Evolutionary conservation across 2,797 vertebrate genomes (phyloP), one percentile per base, ranked within the genome.

Genomic region (Trichosurus vulpecula): DNA sequence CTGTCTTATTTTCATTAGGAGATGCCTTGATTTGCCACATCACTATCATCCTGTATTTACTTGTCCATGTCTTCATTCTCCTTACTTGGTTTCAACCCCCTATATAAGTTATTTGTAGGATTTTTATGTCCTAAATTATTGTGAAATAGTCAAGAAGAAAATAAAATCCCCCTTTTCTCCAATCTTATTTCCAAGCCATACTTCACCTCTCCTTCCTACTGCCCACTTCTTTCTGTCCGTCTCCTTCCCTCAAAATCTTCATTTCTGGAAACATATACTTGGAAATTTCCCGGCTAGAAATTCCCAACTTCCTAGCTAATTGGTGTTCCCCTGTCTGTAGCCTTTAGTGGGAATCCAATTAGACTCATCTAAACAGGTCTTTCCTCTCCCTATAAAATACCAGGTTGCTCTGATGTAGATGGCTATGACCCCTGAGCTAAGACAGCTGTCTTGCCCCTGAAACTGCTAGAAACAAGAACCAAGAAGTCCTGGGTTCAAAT

Each of bases 1-100:
- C 94, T 97, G 97, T 97, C 58, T 66, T 94, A 35, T 87, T 92
- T 25, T 29, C 55, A 11, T 92, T 51, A 92, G 47, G 52, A 96
- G 19, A 0, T 87, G 54, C 31, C 54, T 6, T 0, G 47, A 56
- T 87, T 90, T 53, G 53, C 54, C 56, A n/a, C 8, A 22, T 54
- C 41, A 51, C 31, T n/a, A 56, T 51, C 1, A 27, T 58, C 1
- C 0, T 9, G 1, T 55, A 6, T 0, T 56, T 90, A 41, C 61
- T 57, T 47, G 4, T 0, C 10, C 4, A 29, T 0, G 0, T 35
- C 93, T 51, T 91, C 54, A 55, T 61, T 87, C 1, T 3, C 27
- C 16, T 89, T 31, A 1, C 9, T 61, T 81, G 35, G 47, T 91
- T 51, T 93, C 55, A 94, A 1, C 16, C 2, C 31, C 94, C 51